A percentile compares a stretch with the other conserved stretches of the same genome.
Evolutionary conservation across 2,888 invertebrate species (phyloP).

Genomic region (Sicus ferrugineus): DNA sequence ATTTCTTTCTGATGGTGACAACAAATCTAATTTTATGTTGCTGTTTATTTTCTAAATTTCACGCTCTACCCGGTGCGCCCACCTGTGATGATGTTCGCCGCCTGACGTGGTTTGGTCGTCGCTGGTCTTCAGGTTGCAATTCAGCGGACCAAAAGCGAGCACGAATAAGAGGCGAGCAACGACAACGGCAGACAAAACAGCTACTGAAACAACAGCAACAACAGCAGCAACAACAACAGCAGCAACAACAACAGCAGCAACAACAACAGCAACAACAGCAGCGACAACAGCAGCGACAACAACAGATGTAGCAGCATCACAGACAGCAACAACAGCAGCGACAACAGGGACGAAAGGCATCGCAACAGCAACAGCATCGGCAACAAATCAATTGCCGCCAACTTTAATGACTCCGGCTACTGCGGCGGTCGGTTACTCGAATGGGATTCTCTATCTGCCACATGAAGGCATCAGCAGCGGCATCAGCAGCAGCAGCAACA

Average conservation of each 20-base stretch:
- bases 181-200: constrained; percentile 16
- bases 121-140: constrained; percentile 1
- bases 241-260: constrained; percentile 11
- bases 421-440: constrained; percentile 32
- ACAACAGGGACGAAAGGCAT: constrained; percentile 26
- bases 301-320: constrained; percentile 17
- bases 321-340: constrained; percentile 22
- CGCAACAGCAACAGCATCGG: constrained; percentile 24
- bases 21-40: constrained; percentile 7
- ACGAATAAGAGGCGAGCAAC: neutral
- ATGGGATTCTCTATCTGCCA: constrained; percentile 36
- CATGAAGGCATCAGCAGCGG: constrained; percentile 26
- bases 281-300: constrained; percentile 24
- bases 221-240: constrained; percentile 29
- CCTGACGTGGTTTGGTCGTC: neutral
- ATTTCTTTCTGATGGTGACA: constrained; percentile 4
- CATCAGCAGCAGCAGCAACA: constrained; percentile 30
- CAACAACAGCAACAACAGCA: constrained; percentile 7
- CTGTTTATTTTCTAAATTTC: constrained; percentile 14
- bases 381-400: constrained; percentile 37
- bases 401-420: constrained; percentile 30
- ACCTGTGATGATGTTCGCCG: neutral
- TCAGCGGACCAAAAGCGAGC: neutral
- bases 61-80: neutral
- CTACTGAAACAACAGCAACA: constrained; percentile 17